Evolutionary conservation across 2,113 vertebrate species (phyloP).

Genomic region (Tautogolabrus adspersus): DNA sequence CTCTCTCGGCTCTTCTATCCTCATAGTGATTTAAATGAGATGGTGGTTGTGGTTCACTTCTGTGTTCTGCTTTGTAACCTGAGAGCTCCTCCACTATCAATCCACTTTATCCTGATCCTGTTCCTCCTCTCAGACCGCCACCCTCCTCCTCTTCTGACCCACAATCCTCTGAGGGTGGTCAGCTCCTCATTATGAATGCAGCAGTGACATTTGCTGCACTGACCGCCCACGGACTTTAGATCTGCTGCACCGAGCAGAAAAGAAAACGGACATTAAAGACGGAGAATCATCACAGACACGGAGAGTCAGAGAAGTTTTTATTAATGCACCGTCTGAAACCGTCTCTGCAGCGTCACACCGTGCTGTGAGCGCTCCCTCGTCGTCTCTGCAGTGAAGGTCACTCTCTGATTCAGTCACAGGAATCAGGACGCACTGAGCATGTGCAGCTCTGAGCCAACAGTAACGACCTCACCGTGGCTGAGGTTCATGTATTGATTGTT

Average conservation of each 20-base stretch:
- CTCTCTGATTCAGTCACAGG: background rate
- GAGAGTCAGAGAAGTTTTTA: background rate
- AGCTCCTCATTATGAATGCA: conserved; percentile 45
- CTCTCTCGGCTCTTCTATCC: no score
- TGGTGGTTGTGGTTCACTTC: background rate
- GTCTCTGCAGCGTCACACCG: background rate
- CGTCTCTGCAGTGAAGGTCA: conserved; percentile 47
- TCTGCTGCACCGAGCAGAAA: conserved; percentile 34
- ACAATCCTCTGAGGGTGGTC: conserved; percentile 31
- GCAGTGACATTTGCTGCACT: conserved; percentile 52
- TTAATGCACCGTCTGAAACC: background rate
- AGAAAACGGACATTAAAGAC: background rate
- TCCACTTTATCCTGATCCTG: background rate
- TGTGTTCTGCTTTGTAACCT: conserved; percentile 1
- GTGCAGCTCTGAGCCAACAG: conserved; percentile 24
- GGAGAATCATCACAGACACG: background rate
- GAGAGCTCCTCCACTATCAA: background rate
- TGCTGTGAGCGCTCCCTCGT: background rate
- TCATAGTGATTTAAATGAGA: no score
- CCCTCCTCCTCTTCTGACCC: conserved; percentile 13
- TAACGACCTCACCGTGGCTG: background rate
- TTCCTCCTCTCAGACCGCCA: conserved; percentile 15
- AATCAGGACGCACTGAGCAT: conserved; percentile 27
- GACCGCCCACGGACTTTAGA: conserved; percentile 21
- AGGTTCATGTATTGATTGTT: background rate